Evolutionary conservation across 1,140 invertebrate species (phyloP), one percentile per base, ranked within the genome.

Genomic region (Drosophila lini): DNA sequence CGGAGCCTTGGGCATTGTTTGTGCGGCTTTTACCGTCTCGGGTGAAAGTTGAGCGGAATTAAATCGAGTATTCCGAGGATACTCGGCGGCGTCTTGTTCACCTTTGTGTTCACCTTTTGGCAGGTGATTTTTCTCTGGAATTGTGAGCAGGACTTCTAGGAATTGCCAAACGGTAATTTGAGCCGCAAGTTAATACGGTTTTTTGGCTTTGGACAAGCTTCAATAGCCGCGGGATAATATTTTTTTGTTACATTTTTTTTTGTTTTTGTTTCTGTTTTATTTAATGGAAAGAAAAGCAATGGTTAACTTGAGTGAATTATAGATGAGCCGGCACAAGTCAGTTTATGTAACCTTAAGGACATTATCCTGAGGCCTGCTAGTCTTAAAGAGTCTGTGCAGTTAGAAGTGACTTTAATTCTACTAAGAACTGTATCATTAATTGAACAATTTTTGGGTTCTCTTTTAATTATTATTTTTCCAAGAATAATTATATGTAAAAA

Each of bases 1-100:
- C 8, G 67, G 64, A 31, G 58, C 71, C 22, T 41, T 34, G 58
- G 45, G 64, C 77, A 68, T 74, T 69, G 61, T 65, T 67, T 73
- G 19, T 42, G 41, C 10, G 40, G 34, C 55, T 52, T 52, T 52
- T 45, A 31, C 10, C 19, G 45, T 16, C 32, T 53, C n/a, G 13
- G 31, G 11, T 15, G 41, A 40, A 50, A 32, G 52, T 55, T 38
- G 32, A 55, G 19, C 31, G 25, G 25, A 63, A 56, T 44, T 32
- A 45, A 59, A 48, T 58, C 34, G 42, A 59, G 31, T 28, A 59
- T 50, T 70, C 6, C 6, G 6, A 8, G n/a, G 31, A 45, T 32
- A 11, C 58, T 40, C 6, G 10, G 10, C 28, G 50, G 28, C 34
- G 5, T 22, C 13, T 42, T 15, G 19, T 28, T 16, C 25, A 25